Base-by-base conservation (phyloP, 2,797 vertebrate genomes). In the Cynopterus sphinx region DNA sequence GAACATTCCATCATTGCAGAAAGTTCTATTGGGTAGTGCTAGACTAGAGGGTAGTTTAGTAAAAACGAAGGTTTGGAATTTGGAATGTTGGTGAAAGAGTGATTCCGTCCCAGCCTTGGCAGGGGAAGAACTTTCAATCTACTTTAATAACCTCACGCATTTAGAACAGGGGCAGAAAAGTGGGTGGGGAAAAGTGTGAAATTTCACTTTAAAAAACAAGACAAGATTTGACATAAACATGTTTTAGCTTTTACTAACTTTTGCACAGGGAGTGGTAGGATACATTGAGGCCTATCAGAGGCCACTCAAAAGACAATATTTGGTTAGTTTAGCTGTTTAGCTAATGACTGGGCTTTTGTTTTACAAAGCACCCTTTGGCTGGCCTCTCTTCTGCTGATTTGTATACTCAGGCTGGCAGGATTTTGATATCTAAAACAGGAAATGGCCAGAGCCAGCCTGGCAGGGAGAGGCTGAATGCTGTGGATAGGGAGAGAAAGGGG, bases 281-380 rank as follows among this genome's bases (percentile, higher is more conserved):
- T 77, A 92, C 71, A 77, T 77, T 83, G 61, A 74, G 49, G n/a
- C n/a, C 46, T 24, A 43, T 33, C 36, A 74, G 87, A 87, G 43
- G 71, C 59, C 68, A 59, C 67, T 70, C 0, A 5, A n/a, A 79
- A 33, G 86, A 86, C 83, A 96, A 94, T 71, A 68, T 79, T 96
- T 92, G 88, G 65, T 95, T 94, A 79, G 86, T 75, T 95, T 83
- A 67, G 65, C 74, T 74, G 53, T 75, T 89, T 59, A 93, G 84
- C 53, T 95, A 90, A 94, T 19, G 83, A 93, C 49, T 74, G 79
- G 49, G 83, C 59, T 97, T 97, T 94, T 97, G 93, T 96, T 94
- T 92, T 81, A 75, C 51, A 94, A 70, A 96, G 61, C 8, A 11
- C 79, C 53, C 41, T 91, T 94, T 94, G 94, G 83, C 94, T 95